Evolutionary conservation across 2,888 invertebrate species (phyloP).

Genomic region (Orthosia cruda): DNA sequence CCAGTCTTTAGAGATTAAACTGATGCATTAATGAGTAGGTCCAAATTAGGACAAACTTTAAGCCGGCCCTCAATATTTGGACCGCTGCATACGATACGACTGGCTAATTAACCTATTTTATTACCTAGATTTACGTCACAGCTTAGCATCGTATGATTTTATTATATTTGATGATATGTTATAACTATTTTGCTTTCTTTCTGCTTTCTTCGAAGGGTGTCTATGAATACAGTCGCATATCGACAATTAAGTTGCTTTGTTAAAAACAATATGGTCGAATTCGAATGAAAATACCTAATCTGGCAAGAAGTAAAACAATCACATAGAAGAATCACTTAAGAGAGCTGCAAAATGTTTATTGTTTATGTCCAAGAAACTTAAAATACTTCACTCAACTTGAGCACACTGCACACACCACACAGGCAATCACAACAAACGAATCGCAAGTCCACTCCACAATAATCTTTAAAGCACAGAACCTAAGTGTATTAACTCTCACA

Average conservation of each 20-base stretch:
- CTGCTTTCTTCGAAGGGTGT: too few species aligned
- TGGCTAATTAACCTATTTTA: background rate
- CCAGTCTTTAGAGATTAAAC: too few species aligned
- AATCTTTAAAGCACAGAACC: constrained; percentile 46
- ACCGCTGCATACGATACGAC: background rate
- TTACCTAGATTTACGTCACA: background rate
- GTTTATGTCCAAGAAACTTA: background rate
- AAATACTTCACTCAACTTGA: constrained; percentile 8
- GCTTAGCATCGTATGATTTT: too few species aligned
- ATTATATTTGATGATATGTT: too few species aligned
- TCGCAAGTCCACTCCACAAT: constrained; percentile 30
- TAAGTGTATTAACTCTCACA: constrained; percentile 48
- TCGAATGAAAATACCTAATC: too few species aligned
- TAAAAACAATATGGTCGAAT: too few species aligned
- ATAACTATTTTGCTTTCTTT: too few species aligned
- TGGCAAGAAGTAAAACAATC: too few species aligned
- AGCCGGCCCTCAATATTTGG: background rate
- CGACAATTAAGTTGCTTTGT: too few species aligned
- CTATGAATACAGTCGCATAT: too few species aligned
- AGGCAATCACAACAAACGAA: constrained; percentile 6
- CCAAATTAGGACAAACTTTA: background rate
- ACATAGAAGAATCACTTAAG: too few species aligned
- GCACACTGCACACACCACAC: background rate
- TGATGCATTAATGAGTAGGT: background rate
- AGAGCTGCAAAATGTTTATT: too few species aligned